Percentiles rank a stretch among this genome's conserved stretches.
phyloP scores from a whole-genome alignment of 2,797 vertebrate genomes.

The Tarsius wallacei region DNA sequence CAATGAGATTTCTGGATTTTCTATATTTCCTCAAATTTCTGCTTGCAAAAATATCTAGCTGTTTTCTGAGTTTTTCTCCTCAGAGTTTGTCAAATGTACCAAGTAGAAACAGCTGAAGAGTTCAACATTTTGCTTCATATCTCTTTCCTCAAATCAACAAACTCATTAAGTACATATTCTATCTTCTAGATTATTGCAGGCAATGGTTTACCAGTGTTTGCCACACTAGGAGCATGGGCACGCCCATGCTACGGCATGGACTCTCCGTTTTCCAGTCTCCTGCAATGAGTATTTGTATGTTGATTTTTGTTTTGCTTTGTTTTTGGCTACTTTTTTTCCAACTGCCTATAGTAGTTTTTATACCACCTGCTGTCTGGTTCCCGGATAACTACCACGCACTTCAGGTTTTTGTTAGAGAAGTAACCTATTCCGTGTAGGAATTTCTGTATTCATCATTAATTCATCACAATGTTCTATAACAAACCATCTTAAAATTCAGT shows the following conservation, averaged over 20 bases:
- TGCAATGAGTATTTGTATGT: neutral
- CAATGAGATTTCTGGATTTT: neutral
- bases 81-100: neutral
- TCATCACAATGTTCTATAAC: neutral
- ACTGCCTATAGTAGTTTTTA: neutral
- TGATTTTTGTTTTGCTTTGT: neutral
- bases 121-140: neutral
- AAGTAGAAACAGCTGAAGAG: neutral
- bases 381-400: neutral
- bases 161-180: neutral
- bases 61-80: neutral
- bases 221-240: neutral
- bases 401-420: neutral
- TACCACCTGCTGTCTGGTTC: neutral
- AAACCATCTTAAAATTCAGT: slow-evolving; percentile 21
- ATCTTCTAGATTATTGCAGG: neutral
- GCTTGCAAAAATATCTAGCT: slow-evolving; percentile 30
- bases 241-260: neutral
- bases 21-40: neutral
- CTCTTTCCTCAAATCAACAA: neutral
- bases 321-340: neutral
- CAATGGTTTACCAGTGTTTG: neutral
- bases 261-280: neutral
- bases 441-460: slow-evolving; percentile 13
- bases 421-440: neutral